Percentiles rank a stretch among this genome's conserved stretches.
Evolutionary conservation across 1,140 invertebrate species (phyloP).

Genomic region (Camponotus pennsylvanicus): DNA sequence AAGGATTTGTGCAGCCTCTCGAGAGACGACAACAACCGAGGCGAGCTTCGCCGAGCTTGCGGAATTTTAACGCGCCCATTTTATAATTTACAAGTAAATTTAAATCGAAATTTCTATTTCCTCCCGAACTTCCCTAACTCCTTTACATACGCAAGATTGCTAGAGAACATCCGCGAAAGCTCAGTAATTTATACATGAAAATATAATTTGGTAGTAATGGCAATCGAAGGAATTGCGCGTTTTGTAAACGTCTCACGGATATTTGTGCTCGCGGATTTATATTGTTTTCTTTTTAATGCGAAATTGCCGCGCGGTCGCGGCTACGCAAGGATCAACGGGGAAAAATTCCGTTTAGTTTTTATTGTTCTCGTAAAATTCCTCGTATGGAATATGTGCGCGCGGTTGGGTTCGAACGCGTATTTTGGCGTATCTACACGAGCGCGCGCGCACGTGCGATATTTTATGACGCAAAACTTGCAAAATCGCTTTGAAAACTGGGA

Average conservation of each 20-base stretch:
- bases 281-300: constrained; percentile 66
- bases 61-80: constrained; percentile 17
- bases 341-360: constrained; percentile 79
- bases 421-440: constrained; percentile 27
- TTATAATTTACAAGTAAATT: not conserved
- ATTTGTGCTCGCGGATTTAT: constrained; percentile 52
- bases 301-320: constrained; percentile 71
- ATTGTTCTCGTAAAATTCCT: constrained; percentile 79
- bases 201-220: not conserved
- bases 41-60: not conserved
- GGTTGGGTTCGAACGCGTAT: constrained; percentile 16
- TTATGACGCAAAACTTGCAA: constrained; percentile 33
- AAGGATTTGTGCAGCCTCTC: not conserved
- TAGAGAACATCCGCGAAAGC: not conserved
- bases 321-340: constrained; percentile 70
- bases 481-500: constrained; percentile 19
- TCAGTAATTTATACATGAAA: not conserved
- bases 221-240: not conserved
- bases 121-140: not conserved
- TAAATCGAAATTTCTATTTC: not conserved
- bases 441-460: not conserved
- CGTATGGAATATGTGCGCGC: constrained; percentile 58
- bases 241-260: constrained; percentile 61
- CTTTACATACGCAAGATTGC: not conserved
- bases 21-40: constrained; percentile 12